These are phyloP conservation scores for Stenodema calcarata DNA, from an alignment of 2,888 invertebrate genomes.

Conservation along the genomic window DNA sequence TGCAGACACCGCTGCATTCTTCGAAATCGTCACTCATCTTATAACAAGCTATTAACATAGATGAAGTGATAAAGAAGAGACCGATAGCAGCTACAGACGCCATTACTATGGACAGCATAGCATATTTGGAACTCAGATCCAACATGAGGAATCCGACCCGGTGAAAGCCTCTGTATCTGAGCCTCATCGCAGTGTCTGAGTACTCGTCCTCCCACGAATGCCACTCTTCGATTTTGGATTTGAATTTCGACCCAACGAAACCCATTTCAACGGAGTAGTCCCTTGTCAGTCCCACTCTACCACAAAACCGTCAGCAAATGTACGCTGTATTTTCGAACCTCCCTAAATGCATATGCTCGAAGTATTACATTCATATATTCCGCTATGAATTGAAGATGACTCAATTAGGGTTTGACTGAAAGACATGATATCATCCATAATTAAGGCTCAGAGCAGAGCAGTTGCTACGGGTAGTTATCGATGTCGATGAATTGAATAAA, in stretches of 20 bases:
- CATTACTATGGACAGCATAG: not conserved
- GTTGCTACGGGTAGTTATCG: too few relatives aligned
- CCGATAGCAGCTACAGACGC: not conserved
- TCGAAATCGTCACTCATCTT: conserved; percentile 29
- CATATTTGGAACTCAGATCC: conserved; percentile 9
- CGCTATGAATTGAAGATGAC: not conserved
- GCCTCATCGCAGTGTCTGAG: not conserved
- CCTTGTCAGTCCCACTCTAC: not conserved
- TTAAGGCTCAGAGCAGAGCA: not conserved
- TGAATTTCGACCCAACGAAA: conserved; percentile 5
- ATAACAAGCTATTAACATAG: not conserved
- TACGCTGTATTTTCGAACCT: not conserved
- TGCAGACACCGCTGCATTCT: conserved; percentile 21
- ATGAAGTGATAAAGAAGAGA: not conserved
- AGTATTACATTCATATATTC: not conserved
- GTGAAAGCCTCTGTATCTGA: not conserved
- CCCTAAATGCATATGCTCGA: not conserved
- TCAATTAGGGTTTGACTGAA: not conserved
- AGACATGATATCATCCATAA: not conserved
- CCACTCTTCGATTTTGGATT: not conserved
- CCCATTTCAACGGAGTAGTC: not conserved
- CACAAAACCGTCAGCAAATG: not conserved
- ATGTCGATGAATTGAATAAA: not conserved
- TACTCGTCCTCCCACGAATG: conserved; percentile 35
- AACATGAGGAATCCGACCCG: not conserved